Conservation (phyloP, 1,140 invertebrate species). For the Neelides sp. region DNA sequence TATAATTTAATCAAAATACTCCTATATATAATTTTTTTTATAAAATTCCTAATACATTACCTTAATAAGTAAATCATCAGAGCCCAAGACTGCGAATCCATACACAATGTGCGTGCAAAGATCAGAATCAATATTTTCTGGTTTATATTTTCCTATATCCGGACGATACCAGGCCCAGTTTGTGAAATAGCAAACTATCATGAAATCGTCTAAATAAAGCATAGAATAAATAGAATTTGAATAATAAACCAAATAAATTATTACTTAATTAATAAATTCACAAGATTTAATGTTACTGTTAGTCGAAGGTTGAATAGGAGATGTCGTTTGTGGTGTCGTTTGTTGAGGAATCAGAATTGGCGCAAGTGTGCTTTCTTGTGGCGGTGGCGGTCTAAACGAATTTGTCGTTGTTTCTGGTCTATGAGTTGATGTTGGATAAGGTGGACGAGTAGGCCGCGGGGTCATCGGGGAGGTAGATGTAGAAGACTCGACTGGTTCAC, state of each 20-base stretch:
- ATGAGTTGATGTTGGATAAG: not conserved
- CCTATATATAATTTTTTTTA: conserved; percentile 2
- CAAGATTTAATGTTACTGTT: too few relatives aligned
- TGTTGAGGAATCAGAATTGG: too few relatives aligned
- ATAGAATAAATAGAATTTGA: too few relatives aligned
- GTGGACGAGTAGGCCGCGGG: not conserved
- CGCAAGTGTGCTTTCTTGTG: too few relatives aligned
- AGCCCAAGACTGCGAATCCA: conserved; percentile 75
- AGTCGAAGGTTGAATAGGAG: conserved; percentile 7
- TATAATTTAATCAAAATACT: not conserved
- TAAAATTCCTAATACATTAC: conserved; percentile 66
- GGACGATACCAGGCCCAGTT: conserved; percentile 89
- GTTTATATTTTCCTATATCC: conserved; percentile 62
- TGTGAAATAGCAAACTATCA: conserved; percentile 77
- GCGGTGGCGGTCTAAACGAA: too few relatives aligned
- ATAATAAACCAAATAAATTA: too few relatives aligned
- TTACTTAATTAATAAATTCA: too few relatives aligned
- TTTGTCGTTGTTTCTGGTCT: too few relatives aligned
- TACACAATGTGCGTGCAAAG: conserved; percentile 86
- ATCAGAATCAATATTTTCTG: conserved; percentile 69
- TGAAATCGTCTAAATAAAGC: conserved; percentile 34
- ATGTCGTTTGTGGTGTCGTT: conserved; percentile 22
- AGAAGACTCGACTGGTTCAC: not conserved
- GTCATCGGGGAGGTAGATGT: not conserved
- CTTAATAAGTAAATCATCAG: conserved; percentile 62